phyloP scores from a whole-genome alignment of 2,888 invertebrate genomes.

The Conus canariensis region DNA sequence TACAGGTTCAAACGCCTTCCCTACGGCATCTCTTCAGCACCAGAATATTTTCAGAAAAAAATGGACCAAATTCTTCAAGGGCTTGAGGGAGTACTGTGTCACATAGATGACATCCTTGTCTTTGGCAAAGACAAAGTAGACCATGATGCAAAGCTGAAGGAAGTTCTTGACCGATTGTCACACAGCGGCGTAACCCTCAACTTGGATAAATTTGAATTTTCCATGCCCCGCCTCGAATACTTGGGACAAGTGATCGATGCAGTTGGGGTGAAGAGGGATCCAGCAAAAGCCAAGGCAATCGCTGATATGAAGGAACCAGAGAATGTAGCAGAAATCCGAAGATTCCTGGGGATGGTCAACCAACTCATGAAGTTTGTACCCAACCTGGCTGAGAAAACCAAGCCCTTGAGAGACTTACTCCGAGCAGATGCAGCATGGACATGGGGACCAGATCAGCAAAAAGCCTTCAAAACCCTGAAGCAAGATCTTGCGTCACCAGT shows the following conservation, averaged over 20 bases:
- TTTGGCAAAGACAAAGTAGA: background rate
- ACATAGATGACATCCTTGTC: conserved; percentile 4
- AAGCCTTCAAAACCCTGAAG: background rate
- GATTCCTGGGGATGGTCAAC: conserved; percentile 38
- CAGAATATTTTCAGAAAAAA: conserved; percentile 8
- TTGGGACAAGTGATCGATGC: conserved; percentile 51
- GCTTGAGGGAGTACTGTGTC: background rate
- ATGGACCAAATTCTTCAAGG: background rate
- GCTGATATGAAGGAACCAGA: background rate
- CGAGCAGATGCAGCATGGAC: background rate
- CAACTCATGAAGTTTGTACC: conserved; percentile 35
- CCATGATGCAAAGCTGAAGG: conserved; percentile 4
- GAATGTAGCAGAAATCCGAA: conserved; percentile 30
- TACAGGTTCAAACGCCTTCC: conserved; percentile 15
- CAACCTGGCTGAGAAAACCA: conserved; percentile 18
- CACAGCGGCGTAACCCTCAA: conserved; percentile 23
- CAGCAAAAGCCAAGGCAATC: conserved; percentile 13
- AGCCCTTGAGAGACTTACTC: conserved; percentile 26
- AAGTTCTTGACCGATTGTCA: conserved; percentile 28
- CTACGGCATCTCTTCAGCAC: background rate
- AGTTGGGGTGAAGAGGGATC: conserved; percentile 2
- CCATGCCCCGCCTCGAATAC: conserved; percentile 39
- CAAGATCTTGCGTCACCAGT: background rate
- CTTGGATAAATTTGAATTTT: conserved; percentile 22
- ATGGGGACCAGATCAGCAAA: conserved; percentile 8